A percentile compares a stretch with the other conserved stretches of the same genome.
Conservation (phyloP, 2,797 vertebrate species). For the Poeciliopsis presidionis region DNA sequence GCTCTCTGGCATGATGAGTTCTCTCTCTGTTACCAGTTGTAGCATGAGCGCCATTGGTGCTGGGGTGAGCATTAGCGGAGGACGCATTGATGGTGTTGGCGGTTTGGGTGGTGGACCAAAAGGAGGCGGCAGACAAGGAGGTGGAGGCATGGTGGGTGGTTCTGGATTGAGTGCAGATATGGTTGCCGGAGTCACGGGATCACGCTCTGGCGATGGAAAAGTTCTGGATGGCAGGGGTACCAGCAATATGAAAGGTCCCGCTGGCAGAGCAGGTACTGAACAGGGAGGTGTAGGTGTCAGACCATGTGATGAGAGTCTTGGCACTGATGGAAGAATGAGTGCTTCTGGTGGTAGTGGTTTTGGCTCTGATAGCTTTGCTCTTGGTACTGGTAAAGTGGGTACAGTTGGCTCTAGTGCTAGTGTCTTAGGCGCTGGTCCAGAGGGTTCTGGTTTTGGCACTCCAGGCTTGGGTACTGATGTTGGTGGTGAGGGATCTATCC, state of each 20-base stretch:
- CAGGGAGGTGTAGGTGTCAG: constrained; percentile 16
- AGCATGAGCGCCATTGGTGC: constrained; percentile 56
- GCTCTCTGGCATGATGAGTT: constrained; percentile 73
- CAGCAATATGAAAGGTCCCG: constrained; percentile 12
- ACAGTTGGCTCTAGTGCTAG: background rate
- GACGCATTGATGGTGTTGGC: constrained; percentile 41
- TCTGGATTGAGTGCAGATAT: constrained; percentile 33
- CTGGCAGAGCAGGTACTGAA: constrained; percentile 30
- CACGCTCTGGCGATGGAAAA: constrained; percentile 34
- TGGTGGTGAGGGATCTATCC: background rate
- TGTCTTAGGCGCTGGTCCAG: constrained; percentile 1
- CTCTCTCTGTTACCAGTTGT: constrained; percentile 68
- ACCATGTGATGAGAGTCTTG: constrained; percentile 1
- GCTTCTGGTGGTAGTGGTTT: background rate
- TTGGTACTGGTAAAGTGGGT: constrained; percentile 1
- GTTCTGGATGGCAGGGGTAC: constrained; percentile 21
- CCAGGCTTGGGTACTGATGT: background rate
- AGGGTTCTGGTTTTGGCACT: constrained; percentile 1
- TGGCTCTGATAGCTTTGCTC: constrained; percentile 7
- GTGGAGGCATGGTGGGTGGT: constrained; percentile 30
- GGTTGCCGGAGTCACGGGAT: constrained; percentile 20
- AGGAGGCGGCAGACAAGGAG: constrained; percentile 26
- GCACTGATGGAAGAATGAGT: constrained; percentile 6
- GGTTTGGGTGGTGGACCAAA: constrained; percentile 43
- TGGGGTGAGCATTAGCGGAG: constrained; percentile 60